These are phyloP conservation scores for Tenrec ecaudatus DNA, from an alignment of 2,113 vertebrate genomes.

Conservation along the genomic window DNA sequence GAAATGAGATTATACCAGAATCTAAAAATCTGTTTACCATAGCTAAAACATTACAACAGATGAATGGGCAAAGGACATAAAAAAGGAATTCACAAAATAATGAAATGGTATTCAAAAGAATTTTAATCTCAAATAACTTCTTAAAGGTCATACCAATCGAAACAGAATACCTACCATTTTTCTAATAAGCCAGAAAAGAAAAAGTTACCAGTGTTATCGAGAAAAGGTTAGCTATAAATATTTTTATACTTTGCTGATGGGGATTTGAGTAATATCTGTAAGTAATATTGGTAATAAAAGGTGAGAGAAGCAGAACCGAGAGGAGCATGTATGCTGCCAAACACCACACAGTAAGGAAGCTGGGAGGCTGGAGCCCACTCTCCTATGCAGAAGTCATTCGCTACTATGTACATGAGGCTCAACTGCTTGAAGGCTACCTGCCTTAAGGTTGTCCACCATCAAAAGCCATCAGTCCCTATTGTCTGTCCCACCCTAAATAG, in stretches of 20 bases:
- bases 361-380: too few species aligned
- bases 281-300: neutral
- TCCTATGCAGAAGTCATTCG: too few species aligned
- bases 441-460: too few species aligned
- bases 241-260: neutral
- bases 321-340: too few species aligned
- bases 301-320: too few species aligned
- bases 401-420: too few species aligned
- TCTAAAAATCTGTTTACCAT: too few species aligned
- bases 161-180: neutral
- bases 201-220: conserved; percentile 7
- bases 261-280: neutral
- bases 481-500: too few species aligned
- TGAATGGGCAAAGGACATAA: neutral
- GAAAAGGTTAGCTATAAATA: neutral
- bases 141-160: neutral
- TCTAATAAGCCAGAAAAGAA: conserved; percentile 13
- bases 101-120: conserved; percentile 7
- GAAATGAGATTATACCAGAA: too few species aligned
- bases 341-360: too few species aligned
- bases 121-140: conserved; percentile 17
- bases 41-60: neutral
- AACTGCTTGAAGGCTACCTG: too few species aligned
- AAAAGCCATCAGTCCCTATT: too few species aligned
- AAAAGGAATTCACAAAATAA: neutral